These are phyloP conservation scores for Uloborus diversus DNA, from an alignment of 1,140 invertebrate genomes.

Conservation along the genomic window DNA sequence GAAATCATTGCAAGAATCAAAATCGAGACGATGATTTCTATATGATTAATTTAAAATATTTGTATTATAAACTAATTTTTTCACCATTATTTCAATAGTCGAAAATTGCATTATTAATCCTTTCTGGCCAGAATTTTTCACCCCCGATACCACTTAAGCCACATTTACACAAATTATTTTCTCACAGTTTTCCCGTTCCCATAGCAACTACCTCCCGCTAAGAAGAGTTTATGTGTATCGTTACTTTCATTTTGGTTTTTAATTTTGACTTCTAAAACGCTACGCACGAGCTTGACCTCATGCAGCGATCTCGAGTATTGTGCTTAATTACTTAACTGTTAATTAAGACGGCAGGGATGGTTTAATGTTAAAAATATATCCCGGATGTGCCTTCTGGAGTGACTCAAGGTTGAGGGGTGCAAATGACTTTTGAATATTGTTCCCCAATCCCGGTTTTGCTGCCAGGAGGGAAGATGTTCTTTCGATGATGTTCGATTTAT, in stretches of 20 bases:
- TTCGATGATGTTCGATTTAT: too few relatives aligned
- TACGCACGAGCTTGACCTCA: constrained; percentile 14
- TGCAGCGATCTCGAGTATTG: constrained; percentile 32
- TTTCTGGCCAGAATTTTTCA: too few relatives aligned
- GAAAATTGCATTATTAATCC: too few relatives aligned
- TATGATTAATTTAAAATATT: too few relatives aligned
- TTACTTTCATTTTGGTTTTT: constrained; percentile 35
- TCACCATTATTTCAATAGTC: too few relatives aligned
- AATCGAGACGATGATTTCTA: too few relatives aligned
- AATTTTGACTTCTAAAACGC: constrained; percentile 13
- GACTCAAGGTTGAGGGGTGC: not conserved
- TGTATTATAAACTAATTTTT: too few relatives aligned
- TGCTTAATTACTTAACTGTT: constrained; percentile 52
- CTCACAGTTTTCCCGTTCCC: not conserved
- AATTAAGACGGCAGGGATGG: constrained; percentile 36
- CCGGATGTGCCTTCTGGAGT: not conserved
- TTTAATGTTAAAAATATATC: constrained; percentile 47
- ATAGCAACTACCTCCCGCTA: not conserved
- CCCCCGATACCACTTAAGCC: not conserved
- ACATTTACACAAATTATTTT: constrained; percentile 7
- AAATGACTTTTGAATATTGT: constrained; percentile 25
- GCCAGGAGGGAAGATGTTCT: too few relatives aligned
- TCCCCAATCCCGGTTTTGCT: too few relatives aligned
- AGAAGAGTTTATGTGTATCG: constrained; percentile 20
- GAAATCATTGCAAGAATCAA: too few relatives aligned